Percentiles rank a stretch among this genome's conserved stretches.
Evolutionary conservation across 2,113 vertebrate genomes (phyloP).

Genomic region (Egretta garzetta): DNA sequence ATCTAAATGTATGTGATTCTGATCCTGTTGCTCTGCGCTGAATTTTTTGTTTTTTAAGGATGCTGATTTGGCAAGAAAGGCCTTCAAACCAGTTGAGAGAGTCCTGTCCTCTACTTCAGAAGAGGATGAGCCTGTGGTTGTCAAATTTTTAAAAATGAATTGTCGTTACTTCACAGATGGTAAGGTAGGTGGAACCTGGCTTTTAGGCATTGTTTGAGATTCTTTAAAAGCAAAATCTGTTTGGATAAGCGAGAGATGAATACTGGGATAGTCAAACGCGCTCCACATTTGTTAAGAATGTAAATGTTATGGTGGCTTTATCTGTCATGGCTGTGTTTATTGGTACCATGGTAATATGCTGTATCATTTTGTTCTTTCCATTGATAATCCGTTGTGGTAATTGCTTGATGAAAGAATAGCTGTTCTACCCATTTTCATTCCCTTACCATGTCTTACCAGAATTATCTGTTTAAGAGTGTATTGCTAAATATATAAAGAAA

Average conservation of each 20-base stretch:
- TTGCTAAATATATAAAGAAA: background rate
- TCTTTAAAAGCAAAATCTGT: background rate
- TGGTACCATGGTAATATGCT: background rate
- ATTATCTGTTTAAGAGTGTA: background rate
- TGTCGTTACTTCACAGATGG: slow-evolving; percentile 98
- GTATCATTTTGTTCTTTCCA: background rate
- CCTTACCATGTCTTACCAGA: background rate
- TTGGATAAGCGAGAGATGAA: background rate
- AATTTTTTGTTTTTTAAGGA: slow-evolving; percentile 76
- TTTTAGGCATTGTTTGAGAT: background rate
- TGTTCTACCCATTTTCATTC: background rate
- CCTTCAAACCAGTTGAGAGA: slow-evolving; percentile 81
- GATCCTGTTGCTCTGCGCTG: background rate
- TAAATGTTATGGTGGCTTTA: background rate
- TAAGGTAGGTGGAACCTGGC: slow-evolving; percentile 81
- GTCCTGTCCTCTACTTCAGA: slow-evolving; percentile 92
- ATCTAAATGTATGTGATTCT: background rate
- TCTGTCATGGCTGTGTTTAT: background rate
- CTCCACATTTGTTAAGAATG: background rate
- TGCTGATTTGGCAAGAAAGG: slow-evolving; percentile 79
- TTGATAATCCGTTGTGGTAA: background rate
- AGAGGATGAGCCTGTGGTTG: slow-evolving; percentile 86
- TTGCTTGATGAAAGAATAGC: background rate
- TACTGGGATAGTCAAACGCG: background rate
- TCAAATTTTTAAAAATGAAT: slow-evolving; percentile 98